Evolutionary conservation across 2,888 invertebrate species (phyloP).

Genomic region (Furcula furcula): DNA sequence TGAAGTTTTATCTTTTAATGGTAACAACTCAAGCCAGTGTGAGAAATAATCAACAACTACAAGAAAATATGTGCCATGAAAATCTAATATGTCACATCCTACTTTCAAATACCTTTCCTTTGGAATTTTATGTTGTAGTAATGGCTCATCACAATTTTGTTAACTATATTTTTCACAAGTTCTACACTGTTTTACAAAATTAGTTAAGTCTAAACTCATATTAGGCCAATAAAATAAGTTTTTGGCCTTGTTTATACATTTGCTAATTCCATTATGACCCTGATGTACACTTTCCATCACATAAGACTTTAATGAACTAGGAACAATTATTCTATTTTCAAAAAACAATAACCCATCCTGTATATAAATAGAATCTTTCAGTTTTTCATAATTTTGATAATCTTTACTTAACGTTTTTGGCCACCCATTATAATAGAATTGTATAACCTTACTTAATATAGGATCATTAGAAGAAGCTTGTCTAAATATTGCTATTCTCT

Average conservation of each 20-base stretch:
- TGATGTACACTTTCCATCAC: conserved; percentile 9
- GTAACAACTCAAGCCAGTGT: conserved; percentile 12
- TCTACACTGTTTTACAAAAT: conserved; percentile 1
- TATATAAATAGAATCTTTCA: conserved; percentile 10
- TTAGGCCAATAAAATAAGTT: conserved; percentile 4
- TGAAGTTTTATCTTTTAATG: conserved; percentile 6
- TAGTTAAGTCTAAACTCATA: neutral
- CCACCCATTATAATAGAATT: conserved; percentile 3
- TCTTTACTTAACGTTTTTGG: neutral
- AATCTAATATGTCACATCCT: conserved; percentile 11
- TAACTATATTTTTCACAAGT: conserved; percentile 2
- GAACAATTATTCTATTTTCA: conserved; percentile 11
- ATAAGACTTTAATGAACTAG: conserved; percentile 5
- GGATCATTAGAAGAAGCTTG: neutral
- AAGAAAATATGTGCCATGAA: conserved; percentile 6
- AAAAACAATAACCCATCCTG: conserved; percentile 10
- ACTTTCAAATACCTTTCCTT: conserved; percentile 8
- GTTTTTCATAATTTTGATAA: conserved; percentile 2
- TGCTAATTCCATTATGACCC: conserved; percentile 8
- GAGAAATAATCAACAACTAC: conserved; percentile 12
- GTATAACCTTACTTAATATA: neutral
- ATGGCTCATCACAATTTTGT: neutral
- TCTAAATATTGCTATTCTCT: conserved; percentile 2
- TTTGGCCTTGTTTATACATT: conserved; percentile 6
- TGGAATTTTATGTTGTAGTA: neutral